Evolutionary conservation across 2,797 vertebrate species (phyloP), one percentile per base, ranked within the genome.

Genomic region (Loris lydekkerianus): DNA sequence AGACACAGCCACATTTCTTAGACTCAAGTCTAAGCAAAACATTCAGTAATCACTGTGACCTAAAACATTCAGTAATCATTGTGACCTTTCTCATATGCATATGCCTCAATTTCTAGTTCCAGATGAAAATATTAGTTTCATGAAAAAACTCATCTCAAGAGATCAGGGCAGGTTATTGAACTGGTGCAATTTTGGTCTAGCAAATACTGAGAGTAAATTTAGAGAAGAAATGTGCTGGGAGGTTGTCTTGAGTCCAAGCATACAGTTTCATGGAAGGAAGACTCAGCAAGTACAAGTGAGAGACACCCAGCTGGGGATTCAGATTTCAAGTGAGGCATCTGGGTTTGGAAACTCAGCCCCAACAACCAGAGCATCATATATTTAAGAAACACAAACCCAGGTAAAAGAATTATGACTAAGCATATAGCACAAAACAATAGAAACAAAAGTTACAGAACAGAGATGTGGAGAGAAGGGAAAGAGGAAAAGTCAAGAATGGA

Each of bases 101-200:
- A 37, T 37, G n/a, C 53, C 56, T 85, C 15, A n/a, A 25, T 92
- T 95, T 95, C 40, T 60, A 61, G 25, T 29, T 83, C 6, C 65
- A 40, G 21, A 73, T 46, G 34, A 93, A 96, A 95, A 96, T 7
- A 69, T 58, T 61, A 72, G 40, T 93, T 53, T 94, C 58, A 86
- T 3, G 49, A 31, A 29, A 53, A 69, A 91, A 75, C 3, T 10
- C 20, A 76, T 40, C 40, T 37, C 49, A 27, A 82, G 43, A 60
- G 31, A 80, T 8, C 2, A 15, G 15, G 49, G 18, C 14, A 78
- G 34, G 3, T 40, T 81, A 69, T 40, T 72, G 13, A n/a, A 43
- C 27, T 65, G 13, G 25, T 27, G 5, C 3, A 73, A 85, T 69
- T 37, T 34, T 10, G 13, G 10, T 5, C 56, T 81, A 34, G 46